A percentile compares a stretch with the other conserved stretches of the same genome.
Evolutionary conservation across 2,797 vertebrate genomes (phyloP).

Genomic region (Bovichtus variegatus): DNA sequence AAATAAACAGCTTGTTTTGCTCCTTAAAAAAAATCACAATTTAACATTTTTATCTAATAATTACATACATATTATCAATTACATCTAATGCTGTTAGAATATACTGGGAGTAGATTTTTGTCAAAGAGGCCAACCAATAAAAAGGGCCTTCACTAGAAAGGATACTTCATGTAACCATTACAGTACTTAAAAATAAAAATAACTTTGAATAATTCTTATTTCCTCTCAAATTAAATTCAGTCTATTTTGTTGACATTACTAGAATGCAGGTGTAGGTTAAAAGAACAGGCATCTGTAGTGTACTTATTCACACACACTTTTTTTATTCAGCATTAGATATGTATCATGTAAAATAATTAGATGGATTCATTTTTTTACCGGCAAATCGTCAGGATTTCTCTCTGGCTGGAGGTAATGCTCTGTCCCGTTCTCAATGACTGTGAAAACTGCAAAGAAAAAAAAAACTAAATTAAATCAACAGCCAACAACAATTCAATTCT

Average conservation of each 20-base stretch:
- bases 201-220: background rate
- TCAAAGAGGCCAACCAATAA: no score
- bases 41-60: background rate
- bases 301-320: background rate
- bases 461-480: background rate
- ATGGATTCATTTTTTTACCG: conserved; percentile 77
- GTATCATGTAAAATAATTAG: background rate
- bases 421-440: conserved; percentile 91
- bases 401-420: conserved; percentile 87
- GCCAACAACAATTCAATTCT: background rate
- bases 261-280: background rate
- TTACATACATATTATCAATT: no score
- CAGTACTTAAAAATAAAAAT: background rate
- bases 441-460: conserved; percentile 87
- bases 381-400: conserved; percentile 81
- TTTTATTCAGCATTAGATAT: background rate
- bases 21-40: background rate
- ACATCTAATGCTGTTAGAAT: background rate
- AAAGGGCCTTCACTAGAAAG: background rate
- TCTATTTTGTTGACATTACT: background rate
- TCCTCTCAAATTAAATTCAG: background rate
- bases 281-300: background rate
- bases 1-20: background rate
- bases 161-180: no score
- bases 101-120: background rate